phyloP scores from a whole-genome alignment of 2,797 vertebrate species.

The Eremophila alpestris region DNA sequence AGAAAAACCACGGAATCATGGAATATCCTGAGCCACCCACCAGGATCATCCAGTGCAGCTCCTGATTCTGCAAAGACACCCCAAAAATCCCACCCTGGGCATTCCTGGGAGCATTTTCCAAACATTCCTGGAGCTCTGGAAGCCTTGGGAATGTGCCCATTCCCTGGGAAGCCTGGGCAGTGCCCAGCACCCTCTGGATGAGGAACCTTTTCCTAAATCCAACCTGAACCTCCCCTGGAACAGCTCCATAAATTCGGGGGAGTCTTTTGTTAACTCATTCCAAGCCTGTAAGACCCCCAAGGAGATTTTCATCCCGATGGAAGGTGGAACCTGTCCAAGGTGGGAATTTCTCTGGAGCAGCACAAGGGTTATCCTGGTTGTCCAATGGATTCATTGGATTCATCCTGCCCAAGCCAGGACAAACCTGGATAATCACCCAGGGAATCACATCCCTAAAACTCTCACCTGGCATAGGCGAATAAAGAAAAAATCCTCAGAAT shows the following conservation, averaged over 20 bases:
- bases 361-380: neutral
- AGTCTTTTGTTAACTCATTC: neutral
- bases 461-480: fast-evolving
- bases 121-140: neutral
- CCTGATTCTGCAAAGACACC: fast-evolving
- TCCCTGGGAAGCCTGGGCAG: neutral
- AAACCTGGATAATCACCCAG: neutral
- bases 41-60: neutral
- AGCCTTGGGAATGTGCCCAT: neutral
- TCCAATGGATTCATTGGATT: neutral
- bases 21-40: neutral
- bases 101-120: fast-evolving
- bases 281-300: neutral
- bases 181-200: neutral
- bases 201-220: neutral
- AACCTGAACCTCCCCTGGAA: neutral
- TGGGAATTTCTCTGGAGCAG: neutral
- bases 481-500: neutral
- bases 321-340: neutral
- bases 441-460: neutral
- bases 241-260: neutral
- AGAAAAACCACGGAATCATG: neutral
- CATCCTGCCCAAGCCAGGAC: neutral
- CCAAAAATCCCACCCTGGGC: neutral
- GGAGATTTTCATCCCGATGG: neutral